These are phyloP conservation scores for Rhamphomyia laevipes DNA, from an alignment of 2,888 invertebrate genomes.

Conservation along the genomic window DNA sequence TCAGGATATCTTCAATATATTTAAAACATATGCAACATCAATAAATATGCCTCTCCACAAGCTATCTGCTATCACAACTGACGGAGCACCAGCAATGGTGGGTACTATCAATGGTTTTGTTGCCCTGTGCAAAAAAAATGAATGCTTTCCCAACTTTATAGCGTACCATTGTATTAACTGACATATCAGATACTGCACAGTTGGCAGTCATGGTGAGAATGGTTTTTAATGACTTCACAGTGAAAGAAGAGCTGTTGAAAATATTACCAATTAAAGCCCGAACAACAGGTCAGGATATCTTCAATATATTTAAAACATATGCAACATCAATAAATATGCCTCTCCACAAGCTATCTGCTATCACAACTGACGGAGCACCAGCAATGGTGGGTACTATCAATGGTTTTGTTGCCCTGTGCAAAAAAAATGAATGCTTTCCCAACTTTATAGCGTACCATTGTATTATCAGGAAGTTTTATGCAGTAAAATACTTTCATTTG, in stretches of 20 bases:
- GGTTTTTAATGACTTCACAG: slow-evolving; percentile 5
- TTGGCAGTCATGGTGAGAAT: slow-evolving; percentile 15
- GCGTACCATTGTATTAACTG: slow-evolving; percentile 9
- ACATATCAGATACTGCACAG: slow-evolving; percentile 17
- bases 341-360: slow-evolving; percentile 14
- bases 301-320: slow-evolving; percentile 12
- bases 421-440: background rate
- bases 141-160: background rate
- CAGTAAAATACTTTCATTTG: background rate
- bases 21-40: slow-evolving; percentile 12
- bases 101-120: slow-evolving; percentile 14
- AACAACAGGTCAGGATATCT: slow-evolving; percentile 16
- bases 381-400: slow-evolving; percentile 14
- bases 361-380: slow-evolving; percentile 18
- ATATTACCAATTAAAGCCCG: slow-evolving; percentile 9
- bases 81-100: slow-evolving; percentile 17
- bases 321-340: slow-evolving; percentile 11
- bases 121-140: background rate
- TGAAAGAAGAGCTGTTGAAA: slow-evolving; percentile 12
- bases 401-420: slow-evolving; percentile 11
- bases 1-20: slow-evolving; percentile 14
- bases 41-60: slow-evolving; percentile 14
- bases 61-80: slow-evolving; percentile 15
- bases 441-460: background rate
- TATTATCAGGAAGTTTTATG: background rate